Base-by-base conservation (phyloP, 2,113 vertebrate genomes). In the Opisthocomus hoazin region DNA sequence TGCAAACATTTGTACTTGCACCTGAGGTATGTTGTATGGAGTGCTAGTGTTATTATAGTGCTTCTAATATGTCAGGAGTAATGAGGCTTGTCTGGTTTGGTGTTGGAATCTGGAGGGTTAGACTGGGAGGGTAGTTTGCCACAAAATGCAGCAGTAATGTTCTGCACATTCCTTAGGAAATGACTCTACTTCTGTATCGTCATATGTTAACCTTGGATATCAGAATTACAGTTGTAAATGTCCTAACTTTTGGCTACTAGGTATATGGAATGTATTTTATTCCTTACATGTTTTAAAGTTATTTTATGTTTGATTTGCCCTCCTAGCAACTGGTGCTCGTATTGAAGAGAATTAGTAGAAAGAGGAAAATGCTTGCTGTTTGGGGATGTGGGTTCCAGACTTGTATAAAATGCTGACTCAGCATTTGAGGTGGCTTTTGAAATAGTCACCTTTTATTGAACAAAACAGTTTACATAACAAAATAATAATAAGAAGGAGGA, bases 1-100 rank as follows among this genome's bases (percentile, higher is more conserved):
- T 99, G 99, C 99, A 99, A 86, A 99, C 99, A 0, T 99, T 99
- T 64, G 99, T 99, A 9, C 98, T 99, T 43, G 99, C 99, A 0
- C 99, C 99, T 0, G 99, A 99, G 99, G 99, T 99, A 94, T 10
- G 98, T 15, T 26, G 36, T 36, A 2, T 9, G 32, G 39, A 37
- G 5, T 11, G 46, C 11, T 34, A 20, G 12, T 36, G 2, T 4
- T 60, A 2, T 11, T 56, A 7, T 0, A n/a, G 26, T 51, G 61
- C 45, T 73, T 36, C 56, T 54, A 1, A 19, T 29, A 2, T 21
- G 29, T 7, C 43, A 54, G 10, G 6, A 3, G 9, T n/a, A 4
- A 1, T 5, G 27, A 63, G 29, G 23, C 41, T 29, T 74, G 15
- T 9, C 41, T 77, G 66, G 19, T 32, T 78, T 16, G 4, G 4